These are phyloP conservation scores for Drosophila teissieri DNA, from an alignment of 1,140 invertebrate species.

Conservation along the genomic window DNA sequence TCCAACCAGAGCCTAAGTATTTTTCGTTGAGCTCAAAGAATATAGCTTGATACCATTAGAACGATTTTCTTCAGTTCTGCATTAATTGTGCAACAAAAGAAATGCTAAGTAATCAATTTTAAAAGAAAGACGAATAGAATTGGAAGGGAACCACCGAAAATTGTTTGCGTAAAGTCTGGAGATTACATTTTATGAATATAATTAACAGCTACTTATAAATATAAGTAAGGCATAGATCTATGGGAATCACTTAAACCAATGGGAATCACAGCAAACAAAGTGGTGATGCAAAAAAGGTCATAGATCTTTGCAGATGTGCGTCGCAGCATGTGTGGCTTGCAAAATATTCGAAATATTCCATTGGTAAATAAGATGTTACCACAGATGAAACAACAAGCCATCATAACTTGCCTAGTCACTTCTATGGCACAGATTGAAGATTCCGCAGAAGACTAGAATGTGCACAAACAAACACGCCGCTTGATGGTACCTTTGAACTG, in stretches of 20 bases:
- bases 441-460: conserved; percentile 47
- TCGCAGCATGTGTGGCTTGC: background rate
- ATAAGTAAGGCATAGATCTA: background rate
- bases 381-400: conserved; percentile 18
- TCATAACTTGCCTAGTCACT: conserved; percentile 43
- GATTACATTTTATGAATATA: background rate
- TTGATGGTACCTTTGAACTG: conserved; percentile 70
- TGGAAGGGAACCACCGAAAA: background rate
- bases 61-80: too few species aligned
- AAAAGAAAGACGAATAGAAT: background rate
- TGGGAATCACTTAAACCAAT: conserved; percentile 19
- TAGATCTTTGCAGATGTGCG: background rate
- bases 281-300: background rate
- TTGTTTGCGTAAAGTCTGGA: too few species aligned
- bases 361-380: conserved; percentile 46
- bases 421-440: conserved; percentile 55
- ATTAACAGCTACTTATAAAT: background rate
- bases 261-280: background rate
- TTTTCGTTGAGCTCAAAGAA: too few species aligned
- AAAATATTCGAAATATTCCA: conserved; percentile 70
- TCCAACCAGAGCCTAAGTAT: too few species aligned
- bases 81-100: background rate
- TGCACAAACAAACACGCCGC: conserved; percentile 43
- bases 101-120: too few species aligned
- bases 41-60: too few species aligned